Percentiles rank a stretch among this genome's conserved stretches.
These are phyloP conservation scores for Calcarius ornatus DNA, from an alignment of 2,113 vertebrate genomes.

Conservation along the genomic window DNA sequence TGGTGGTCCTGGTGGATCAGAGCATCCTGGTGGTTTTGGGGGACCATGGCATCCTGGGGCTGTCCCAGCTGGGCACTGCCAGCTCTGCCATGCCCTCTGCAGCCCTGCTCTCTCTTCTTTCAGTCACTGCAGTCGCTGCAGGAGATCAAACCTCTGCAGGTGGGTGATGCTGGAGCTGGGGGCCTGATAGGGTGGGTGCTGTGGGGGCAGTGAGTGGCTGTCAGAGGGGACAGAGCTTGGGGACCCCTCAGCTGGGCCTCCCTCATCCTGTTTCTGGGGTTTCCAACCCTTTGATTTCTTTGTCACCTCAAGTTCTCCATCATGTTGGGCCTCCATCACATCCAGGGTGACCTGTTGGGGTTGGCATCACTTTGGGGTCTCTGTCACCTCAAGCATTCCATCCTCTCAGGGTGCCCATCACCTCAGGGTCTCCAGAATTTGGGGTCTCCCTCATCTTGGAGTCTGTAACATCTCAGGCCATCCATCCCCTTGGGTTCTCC, in stretches of 20 bases:
- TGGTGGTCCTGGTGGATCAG: no score
- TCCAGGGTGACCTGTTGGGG: not conserved
- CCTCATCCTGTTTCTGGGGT: not conserved
- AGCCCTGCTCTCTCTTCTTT: not conserved
- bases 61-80: not conserved
- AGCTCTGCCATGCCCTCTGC: not conserved
- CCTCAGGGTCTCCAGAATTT: not conserved
- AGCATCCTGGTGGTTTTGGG: no score
- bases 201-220: rapidly evolving
- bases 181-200: rapidly evolving
- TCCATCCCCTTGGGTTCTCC: not conserved
- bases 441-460: not conserved
- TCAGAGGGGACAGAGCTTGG: not conserved
- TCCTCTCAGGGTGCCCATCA: not conserved
- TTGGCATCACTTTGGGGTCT: not conserved
- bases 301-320: not conserved
- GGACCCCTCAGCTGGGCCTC: not conserved
- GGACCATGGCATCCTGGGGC: no score
- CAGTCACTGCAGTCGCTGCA: conserved; percentile 7
- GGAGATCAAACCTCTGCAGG: conserved; percentile 48
- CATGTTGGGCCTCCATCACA: not conserved
- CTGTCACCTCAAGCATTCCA: not conserved
- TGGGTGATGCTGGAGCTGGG: not conserved
- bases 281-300: not conserved
- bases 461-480: not conserved